Evolutionary conservation across 2,113 vertebrate genomes (phyloP), one percentile per base, ranked within the genome.

Genomic region (Rhineura floridana): DNA sequence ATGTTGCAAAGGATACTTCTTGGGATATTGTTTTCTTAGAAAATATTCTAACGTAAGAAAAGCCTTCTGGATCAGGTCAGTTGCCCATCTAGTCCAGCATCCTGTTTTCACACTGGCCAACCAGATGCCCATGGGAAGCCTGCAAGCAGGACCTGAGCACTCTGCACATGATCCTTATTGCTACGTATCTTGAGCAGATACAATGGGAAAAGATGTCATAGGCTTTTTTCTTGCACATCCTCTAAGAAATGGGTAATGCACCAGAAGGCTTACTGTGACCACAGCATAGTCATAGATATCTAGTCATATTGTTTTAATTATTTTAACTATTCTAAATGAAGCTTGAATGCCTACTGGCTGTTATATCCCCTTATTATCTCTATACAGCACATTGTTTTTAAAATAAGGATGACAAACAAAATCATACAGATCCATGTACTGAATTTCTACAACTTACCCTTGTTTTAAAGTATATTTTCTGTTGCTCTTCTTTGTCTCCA

Each of bases 141-240:
- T n/a, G n/a, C n/a, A n/a, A n/a, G n/a, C n/a, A n/a, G n/a, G n/a
- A n/a, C n/a, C n/a, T n/a, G n/a, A n/a, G n/a, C n/a, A n/a, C 13
- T 59, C 91, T 79, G 39, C 15, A 25, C 1, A 69, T 28, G 50
- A 50, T 21, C 33, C 67, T 77, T 90, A 82, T 1, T 0, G 25
- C 67, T 59, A 85, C 0, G 6, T 15, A 48, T 0, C 0, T 3
- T n/a, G 81, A 93, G 89, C 80, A 63, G 88, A 0, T 0, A 89
- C 67, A 0, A 0, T 93, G 87, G 88, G 85, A 91, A 91, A 94
- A 82, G 75, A 93, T 78, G 73, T 89, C 91, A 81, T 83, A 86
- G 59, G 59, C 28, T 83, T 83, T 69, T 91, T 89, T 80, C 89
- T 77, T 85, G 81, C 46, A 81, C 48, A 85, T 70, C 39, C n/a